A percentile compares a stretch with the other conserved stretches of the same genome.
phyloP scores from a whole-genome alignment of 2,888 invertebrate species.

The Sarcophaga variegata region DNA sequence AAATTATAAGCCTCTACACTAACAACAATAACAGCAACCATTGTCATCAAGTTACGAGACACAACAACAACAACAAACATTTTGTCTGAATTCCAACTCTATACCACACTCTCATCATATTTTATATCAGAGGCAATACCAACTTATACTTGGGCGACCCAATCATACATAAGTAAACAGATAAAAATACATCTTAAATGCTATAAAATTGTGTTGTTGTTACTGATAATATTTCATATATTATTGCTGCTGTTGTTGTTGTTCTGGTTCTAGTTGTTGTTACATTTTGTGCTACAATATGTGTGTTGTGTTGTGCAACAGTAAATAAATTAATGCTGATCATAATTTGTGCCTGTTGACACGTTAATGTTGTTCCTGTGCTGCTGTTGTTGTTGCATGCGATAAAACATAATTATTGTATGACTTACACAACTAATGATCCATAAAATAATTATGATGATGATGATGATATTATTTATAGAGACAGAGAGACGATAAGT shows the following conservation, averaged over 20 bases:
- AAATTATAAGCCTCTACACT: background rate
- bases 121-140: too few species aligned
- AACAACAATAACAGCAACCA: background rate
- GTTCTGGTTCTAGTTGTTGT: background rate
- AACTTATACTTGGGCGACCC: too few species aligned
- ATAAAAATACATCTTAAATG: too few species aligned
- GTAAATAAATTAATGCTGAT: slow-evolving; percentile 67
- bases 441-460: slow-evolving; percentile 50
- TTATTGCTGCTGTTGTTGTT: too few species aligned
- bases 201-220: too few species aligned
- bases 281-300: slow-evolving; percentile 16
- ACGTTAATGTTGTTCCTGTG: background rate
- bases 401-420: slow-evolving; percentile 60
- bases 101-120: too few species aligned
- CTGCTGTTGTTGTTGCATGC: slow-evolving; percentile 29
- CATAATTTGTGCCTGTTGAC: slow-evolving; percentile 62
- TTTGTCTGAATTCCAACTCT: background rate
- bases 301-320: background rate
- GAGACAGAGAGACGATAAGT: too few species aligned
- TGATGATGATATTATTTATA: too few species aligned
- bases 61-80: background rate
- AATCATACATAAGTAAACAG: too few species aligned
- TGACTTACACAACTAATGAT: slow-evolving; percentile 49
- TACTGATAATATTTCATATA: too few species aligned
- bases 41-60: too few species aligned